Percentiles rank a stretch among this genome's conserved stretches.
phyloP scores from a whole-genome alignment of 2,888 invertebrate species.

The Lycophotia porphyrea region DNA sequence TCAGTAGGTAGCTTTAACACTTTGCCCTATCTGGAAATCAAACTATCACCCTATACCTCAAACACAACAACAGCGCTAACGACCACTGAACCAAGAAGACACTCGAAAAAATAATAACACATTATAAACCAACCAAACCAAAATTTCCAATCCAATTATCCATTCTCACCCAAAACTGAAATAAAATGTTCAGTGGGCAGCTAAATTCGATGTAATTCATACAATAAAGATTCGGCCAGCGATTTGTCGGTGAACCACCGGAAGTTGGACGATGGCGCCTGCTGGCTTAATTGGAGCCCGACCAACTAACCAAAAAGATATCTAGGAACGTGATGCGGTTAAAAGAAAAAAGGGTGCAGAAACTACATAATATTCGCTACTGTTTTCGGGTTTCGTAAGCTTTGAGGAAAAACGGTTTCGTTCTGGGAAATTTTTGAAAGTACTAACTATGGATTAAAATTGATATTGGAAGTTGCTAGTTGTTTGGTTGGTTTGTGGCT shows the following conservation, averaged over 20 bases:
- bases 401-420: constrained; percentile 7
- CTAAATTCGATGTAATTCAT: constrained; percentile 52
- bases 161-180: constrained; percentile 24
- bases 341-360: constrained; percentile 69
- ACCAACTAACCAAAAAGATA: constrained; percentile 83
- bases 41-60: background rate
- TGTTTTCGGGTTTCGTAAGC: constrained; percentile 45
- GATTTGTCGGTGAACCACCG: constrained; percentile 76
- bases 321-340: constrained; percentile 77
- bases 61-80: background rate
- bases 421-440: background rate
- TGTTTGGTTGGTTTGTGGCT: background rate
- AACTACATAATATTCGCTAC: constrained; percentile 60
- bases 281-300: constrained; percentile 84
- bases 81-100: background rate
- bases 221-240: constrained; percentile 72
- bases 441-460: background rate
- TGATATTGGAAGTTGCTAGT: background rate
- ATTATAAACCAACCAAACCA: background rate
- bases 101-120: background rate
- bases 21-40: background rate
- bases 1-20: constrained; percentile 36
- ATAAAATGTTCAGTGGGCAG: constrained; percentile 54
- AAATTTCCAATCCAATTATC: constrained; percentile 19
- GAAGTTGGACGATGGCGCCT: constrained; percentile 79